Evolutionary conservation across 2,888 invertebrate species (phyloP), one percentile per base, ranked within the genome.

Genomic region (Darwinula stevensoni): DNA sequence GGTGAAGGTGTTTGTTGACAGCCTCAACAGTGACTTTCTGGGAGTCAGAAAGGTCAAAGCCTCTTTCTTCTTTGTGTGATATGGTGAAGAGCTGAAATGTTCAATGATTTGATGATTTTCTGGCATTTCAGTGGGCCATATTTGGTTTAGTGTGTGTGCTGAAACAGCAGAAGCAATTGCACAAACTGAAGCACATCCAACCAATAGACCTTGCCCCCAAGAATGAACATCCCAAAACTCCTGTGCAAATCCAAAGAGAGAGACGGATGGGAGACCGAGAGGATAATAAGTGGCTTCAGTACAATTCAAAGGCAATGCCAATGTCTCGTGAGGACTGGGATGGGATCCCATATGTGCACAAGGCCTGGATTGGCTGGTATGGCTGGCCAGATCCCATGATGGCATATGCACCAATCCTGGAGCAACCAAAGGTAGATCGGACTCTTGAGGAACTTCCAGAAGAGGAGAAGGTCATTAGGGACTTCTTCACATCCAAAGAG

Each of bases 221-320:
- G n/a, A n/a, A n/a, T n/a, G n/a, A n/a, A n/a, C n/a, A 69, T 43
- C 65, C 67, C 2, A 56, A 53, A 39, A 44, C 49, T 27, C 41
- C n/a, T n/a, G n/a, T n/a, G n/a, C n/a, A n/a, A n/a, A n/a, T n/a
- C n/a, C n/a, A n/a, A n/a, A n/a, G n/a, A n/a, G 17, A 29, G 17
- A 27, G 17, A 14, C 16, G 37, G 11, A 44, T 42, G 35, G 49
- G 49, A 3, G 60, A 65, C 39, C 57, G 74, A 35, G 47, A 59
- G 16, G 71, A 75, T 43, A 68, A 78, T 43, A 52, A 58, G 29
- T 78, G 75, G 73, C 55, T 72, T 27, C 61, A 70, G 51, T 72
- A 71, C 38, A 58, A 67, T 39, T 58, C 58, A 12, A 50, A 56
- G 28, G 57, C 53, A 2, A 47, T 58, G 12, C 70, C 72, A 0